Evolutionary conservation across 2,797 vertebrate genomes (phyloP), one percentile per base, ranked within the genome.

Genomic region (Tympanoctomys barrerae): DNA sequence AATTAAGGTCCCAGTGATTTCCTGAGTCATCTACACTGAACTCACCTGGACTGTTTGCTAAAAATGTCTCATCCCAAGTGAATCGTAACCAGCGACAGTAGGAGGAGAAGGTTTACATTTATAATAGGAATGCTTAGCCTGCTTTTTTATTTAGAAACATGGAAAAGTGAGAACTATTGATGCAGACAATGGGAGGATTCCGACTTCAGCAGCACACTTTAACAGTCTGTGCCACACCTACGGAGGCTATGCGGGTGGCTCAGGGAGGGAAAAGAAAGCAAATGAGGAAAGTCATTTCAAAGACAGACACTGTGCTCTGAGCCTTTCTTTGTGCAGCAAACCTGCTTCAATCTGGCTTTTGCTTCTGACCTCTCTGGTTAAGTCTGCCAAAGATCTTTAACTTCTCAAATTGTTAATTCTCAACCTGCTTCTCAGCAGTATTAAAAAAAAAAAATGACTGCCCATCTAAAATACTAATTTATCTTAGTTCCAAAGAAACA

Each of bases 381-480:
- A 59, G 36, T 11, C 26, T 49, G 62, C 11, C 4, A n/a, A 92
- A 22, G n/a, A 70, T 49, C n/a, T 83, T 94, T 42, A 66, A 31
- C 31, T 94, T 83, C 64, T 1, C 24, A 87, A 54, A 61, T 8
- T 36, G 33, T 57, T 82, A 46, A 42, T 77, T 92, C 54, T 87
- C 75, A 77, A 68, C 33, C 13, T 33, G 4, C 7, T 46, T 83
- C 75, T 94, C 57, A 75, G 70, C 13, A 88, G 22, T 19, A 75
- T 49, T 83, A 73, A 77, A 70, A 96, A 94, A 75, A 95, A 94
- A 77, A 81, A 77, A 85, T 9, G 13, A 52, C 71, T 5, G 75
- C 11, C 62, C 5, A 68, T 78, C 24, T 89, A 62, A 78, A 81
- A 42, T 31, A 78, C 0, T 7, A n/a, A 33, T 61, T 80, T 61